Base-by-base conservation (phyloP, 2,113 vertebrate species). In the Notarius lentiginosus region DNA sequence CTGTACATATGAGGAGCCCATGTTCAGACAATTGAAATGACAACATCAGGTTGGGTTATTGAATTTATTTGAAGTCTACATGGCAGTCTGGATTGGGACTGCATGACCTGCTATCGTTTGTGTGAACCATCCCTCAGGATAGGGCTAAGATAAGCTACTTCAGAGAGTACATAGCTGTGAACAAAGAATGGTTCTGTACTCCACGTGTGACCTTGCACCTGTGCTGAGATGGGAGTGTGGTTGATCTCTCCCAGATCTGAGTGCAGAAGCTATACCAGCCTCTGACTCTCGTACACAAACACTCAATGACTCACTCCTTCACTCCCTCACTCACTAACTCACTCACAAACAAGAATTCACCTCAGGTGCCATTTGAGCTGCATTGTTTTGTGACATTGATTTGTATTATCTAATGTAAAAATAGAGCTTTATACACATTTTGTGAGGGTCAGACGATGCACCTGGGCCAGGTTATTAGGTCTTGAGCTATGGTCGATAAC, bases 161-260 rank as follows among this genome's bases (percentile, higher is more conserved):
- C 81, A 83, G 86, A 88, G 85, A 51, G 84, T 66, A 77, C 84
- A 79, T n/a, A 80, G 82, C 79, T 82, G 76, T 66, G 84, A 90
- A 90, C 90, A 90, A 90, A 87, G 90, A 65, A 76, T 63, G 77
- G 61, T 77, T 90, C 88, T 90, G 90, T 90, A 84, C 75, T 89
- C 81, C 76, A 80, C 82, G 53, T 65, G 58, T 63, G 82, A 90
- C 92, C 93, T 93, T 90, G 92, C 92, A 94, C 92, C 93, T 94
- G 92, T 89, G 85, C 53, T 56, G 82, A 53, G 83, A 91, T 88
- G 86, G 90, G 80, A 86, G 87, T 87, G 49, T 72, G 73, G 79
- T 22, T 66, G 63, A 79, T 88, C 90, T 88, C 79, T 92, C 88
- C 91, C 87, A 77, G 90, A 88, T 82, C 87, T 85, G 86, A 84